Evolutionary conservation across 2,797 vertebrate genomes (phyloP).

Genomic region (Chiroxiphia lanceolata): DNA sequence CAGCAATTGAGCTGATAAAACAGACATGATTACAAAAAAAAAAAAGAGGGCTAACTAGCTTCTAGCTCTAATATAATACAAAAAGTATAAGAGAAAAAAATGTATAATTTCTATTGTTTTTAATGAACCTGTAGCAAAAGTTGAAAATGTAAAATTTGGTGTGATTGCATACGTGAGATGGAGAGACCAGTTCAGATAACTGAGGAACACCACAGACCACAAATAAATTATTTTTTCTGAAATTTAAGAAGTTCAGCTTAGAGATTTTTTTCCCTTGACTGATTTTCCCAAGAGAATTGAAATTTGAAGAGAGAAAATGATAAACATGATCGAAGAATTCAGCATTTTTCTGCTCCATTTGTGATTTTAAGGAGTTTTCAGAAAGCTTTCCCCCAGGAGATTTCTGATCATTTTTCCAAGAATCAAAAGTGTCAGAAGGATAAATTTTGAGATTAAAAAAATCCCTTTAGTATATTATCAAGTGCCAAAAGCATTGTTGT

Average conservation of each 20-base stretch:
- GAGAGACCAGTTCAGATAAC: neutral
- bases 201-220: neutral
- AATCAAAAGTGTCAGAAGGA: neutral
- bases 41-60: neutral
- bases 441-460: neutral
- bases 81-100: neutral
- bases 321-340: neutral
- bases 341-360: neutral
- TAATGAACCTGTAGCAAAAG: neutral
- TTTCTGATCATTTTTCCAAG: neutral
- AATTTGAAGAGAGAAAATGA: neutral
- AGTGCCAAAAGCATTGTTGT: neutral
- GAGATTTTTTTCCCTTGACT: neutral
- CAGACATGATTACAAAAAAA: accelerated
- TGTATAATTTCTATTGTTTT: neutral
- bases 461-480: neutral
- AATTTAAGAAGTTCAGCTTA: neutral
- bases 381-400: neutral
- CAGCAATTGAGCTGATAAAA: neutral
- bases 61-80: neutral
- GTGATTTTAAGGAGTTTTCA: neutral
- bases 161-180: neutral
- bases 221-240: neutral
- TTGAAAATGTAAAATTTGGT: neutral
- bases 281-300: neutral